Percentiles rank a stretch among this genome's conserved stretches.
Evolutionary conservation across 2,888 invertebrate genomes (phyloP).

Genomic region (Lasius platythorax): DNA sequence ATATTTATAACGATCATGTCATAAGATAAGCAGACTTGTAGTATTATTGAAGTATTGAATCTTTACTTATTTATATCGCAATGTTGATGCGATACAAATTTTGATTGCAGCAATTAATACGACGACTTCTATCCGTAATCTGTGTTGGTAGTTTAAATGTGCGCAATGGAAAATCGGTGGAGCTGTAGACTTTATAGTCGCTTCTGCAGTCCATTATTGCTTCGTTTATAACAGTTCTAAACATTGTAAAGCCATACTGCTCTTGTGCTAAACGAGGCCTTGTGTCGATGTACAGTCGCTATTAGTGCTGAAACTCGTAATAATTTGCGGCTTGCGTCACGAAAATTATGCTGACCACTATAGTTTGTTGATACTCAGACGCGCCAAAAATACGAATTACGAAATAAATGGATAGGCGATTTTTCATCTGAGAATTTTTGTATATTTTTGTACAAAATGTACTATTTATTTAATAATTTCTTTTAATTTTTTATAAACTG

Average conservation of each 20-base stretch:
- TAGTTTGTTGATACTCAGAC: slow-evolving; percentile 47
- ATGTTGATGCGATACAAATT: background rate
- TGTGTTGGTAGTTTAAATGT: background rate
- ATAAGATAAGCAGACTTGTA: background rate
- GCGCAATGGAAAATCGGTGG: slow-evolving; percentile 30
- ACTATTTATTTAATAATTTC: background rate
- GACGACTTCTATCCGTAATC: background rate
- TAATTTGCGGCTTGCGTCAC: slow-evolving; percentile 76
- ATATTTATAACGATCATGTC: background rate
- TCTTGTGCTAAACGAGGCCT: slow-evolving; percentile 75
- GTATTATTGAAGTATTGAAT: background rate
- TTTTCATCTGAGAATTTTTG: background rate
- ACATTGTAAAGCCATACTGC: slow-evolving; percentile 83
- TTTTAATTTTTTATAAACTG: background rate
- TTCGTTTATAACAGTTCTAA: slow-evolving; percentile 84
- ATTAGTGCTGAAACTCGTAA: slow-evolving; percentile 65
- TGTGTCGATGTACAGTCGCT: slow-evolving; percentile 68
- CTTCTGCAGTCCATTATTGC: slow-evolving; percentile 85
- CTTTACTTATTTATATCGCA: background rate
- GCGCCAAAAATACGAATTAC: slow-evolving; percentile 38
- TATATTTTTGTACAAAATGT: background rate
- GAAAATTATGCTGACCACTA: slow-evolving; percentile 63
- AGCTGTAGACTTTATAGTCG: slow-evolving; percentile 78
- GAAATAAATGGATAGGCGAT: background rate
- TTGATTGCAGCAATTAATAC: slow-evolving; percentile 14